phyloP scores from a whole-genome alignment of 1,140 invertebrate genomes.

The Bradynema listronoti region DNA sequence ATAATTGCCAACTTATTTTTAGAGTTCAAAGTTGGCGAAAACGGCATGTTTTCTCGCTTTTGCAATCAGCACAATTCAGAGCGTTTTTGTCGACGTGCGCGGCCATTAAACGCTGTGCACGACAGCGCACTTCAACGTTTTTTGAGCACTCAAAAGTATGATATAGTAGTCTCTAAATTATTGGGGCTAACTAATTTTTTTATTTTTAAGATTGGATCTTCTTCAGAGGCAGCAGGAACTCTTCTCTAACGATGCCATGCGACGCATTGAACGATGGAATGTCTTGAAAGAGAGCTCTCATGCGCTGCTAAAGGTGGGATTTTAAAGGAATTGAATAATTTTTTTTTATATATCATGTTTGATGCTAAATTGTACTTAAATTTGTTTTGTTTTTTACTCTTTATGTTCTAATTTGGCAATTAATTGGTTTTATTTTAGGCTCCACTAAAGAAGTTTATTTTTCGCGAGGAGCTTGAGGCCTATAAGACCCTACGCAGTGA shows the following conservation, averaged over 20 bases:
- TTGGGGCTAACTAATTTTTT: background rate
- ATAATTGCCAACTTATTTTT: background rate
- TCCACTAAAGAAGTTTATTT: conserved; percentile 31
- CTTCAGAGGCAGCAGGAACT: conserved; percentile 30
- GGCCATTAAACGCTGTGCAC: conserved; percentile 28
- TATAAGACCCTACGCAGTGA: conserved; percentile 32
- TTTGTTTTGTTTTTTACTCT: too few relatives aligned
- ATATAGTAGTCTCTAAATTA: background rate
- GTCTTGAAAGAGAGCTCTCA: conserved; percentile 20
- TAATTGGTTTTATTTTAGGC: conserved; percentile 1
- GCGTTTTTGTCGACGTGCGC: conserved; percentile 4
- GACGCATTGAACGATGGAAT: conserved; percentile 27
- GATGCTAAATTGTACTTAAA: too few relatives aligned
- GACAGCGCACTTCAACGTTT: conserved; percentile 36
- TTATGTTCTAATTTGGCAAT: too few relatives aligned
- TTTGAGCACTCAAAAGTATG: conserved; percentile 31
- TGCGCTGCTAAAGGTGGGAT: background rate
- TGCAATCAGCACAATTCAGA: too few relatives aligned
- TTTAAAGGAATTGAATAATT: conserved; percentile 6
- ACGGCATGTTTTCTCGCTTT: too few relatives aligned
- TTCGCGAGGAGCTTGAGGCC: conserved; percentile 37
- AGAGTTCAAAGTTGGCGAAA: background rate
- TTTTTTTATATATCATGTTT: background rate
- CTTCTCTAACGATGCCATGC: conserved; percentile 17
- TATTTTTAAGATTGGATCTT: conserved; percentile 32